These are phyloP conservation scores for Micronycteris hirsuta DNA, from an alignment of 2,113 vertebrate genomes.

Conservation along the genomic window DNA sequence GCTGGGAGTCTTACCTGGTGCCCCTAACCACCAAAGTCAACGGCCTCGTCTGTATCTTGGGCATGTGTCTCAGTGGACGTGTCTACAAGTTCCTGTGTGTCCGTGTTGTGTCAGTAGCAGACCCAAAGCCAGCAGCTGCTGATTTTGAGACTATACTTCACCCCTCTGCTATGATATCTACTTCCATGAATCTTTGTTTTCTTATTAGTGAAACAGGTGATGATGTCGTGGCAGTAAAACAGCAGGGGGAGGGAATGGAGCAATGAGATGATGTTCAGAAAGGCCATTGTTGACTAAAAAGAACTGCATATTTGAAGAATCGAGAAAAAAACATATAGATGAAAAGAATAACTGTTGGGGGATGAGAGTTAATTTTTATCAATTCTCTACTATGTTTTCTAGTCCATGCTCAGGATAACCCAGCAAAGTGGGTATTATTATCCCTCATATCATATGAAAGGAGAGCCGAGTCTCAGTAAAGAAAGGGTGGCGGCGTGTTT, in stretches of 20 bases:
- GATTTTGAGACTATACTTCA: background rate
- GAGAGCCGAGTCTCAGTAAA: background rate
- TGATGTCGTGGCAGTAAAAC: background rate
- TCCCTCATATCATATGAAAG: background rate
- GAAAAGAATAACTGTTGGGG: background rate
- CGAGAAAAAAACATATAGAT: accelerated
- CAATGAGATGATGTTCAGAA: background rate
- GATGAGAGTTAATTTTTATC: too few species aligned
- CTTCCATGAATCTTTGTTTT: background rate
- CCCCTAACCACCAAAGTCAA: background rate
- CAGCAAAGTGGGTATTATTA: background rate
- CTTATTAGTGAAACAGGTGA: background rate
- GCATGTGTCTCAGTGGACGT: background rate
- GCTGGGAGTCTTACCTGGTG: too few species aligned
- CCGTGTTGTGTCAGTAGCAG: background rate
- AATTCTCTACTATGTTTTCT: background rate
- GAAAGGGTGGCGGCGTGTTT: background rate
- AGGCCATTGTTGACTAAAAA: background rate
- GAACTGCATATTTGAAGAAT: background rate
- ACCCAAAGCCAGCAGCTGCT: background rate
- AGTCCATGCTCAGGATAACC: background rate
- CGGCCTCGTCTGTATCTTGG: accelerated
- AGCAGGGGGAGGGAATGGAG: background rate
- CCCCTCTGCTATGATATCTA: background rate
- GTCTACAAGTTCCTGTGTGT: background rate